A percentile compares a stretch with the other conserved stretches of the same genome.
Conservation (phyloP, 2,113 vertebrate genomes). For the Pituophis catenifer region DNA sequence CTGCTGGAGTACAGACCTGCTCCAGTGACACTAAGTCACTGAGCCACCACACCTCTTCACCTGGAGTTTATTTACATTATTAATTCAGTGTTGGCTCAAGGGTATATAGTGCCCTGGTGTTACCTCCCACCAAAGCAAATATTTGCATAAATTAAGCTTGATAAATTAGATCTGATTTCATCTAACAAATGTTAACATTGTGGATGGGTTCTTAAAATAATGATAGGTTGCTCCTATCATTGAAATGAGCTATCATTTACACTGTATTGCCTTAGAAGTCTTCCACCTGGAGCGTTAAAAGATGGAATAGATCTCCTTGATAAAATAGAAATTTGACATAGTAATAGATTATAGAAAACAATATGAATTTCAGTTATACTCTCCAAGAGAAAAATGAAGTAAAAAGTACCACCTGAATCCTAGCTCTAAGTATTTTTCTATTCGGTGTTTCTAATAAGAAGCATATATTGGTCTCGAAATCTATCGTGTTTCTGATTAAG, state of each 20-base stretch:
- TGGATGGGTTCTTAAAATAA: slow-evolving; percentile 20
- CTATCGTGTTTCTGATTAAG: slow-evolving; percentile 1
- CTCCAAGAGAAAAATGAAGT: background rate
- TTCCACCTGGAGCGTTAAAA: slow-evolving; percentile 27
- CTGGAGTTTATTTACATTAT: background rate
- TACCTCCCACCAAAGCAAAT: background rate
- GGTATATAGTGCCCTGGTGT: background rate
- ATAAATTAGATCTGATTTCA: slow-evolving; percentile 38
- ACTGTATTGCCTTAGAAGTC: slow-evolving; percentile 34
- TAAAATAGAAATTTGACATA: slow-evolving; percentile 31
- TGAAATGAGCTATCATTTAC: slow-evolving; percentile 36
- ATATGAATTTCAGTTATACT: slow-evolving; percentile 29
- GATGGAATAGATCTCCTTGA: slow-evolving; percentile 25
- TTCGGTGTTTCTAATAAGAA: background rate
- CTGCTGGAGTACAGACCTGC: background rate
- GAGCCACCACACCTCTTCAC: background rate
- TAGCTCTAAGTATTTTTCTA: slow-evolving; percentile 2
- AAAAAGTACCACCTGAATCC: background rate
- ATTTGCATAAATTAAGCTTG: slow-evolving; percentile 8
- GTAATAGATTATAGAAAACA: slow-evolving; percentile 23
- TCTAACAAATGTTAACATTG: slow-evolving; percentile 39
- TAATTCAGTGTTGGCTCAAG: background rate
- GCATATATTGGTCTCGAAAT: background rate
- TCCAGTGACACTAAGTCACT: background rate
- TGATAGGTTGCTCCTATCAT: slow-evolving; percentile 32